phyloP scores from a whole-genome alignment of 2,888 invertebrate genomes.

The Drosophila nr. medialis region DNA sequence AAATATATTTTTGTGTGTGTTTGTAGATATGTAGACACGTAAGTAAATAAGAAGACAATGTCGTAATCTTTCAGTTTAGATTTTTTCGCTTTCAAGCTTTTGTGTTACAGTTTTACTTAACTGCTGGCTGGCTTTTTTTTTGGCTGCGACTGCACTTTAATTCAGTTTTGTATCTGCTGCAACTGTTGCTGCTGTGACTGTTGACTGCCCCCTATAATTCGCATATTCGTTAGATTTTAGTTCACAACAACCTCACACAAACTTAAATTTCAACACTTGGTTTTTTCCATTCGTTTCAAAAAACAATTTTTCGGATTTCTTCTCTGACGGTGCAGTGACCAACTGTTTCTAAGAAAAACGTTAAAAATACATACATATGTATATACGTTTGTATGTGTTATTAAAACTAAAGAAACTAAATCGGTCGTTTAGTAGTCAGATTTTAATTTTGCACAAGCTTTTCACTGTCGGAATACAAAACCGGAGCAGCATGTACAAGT shows the following conservation, averaged over 20 bases:
- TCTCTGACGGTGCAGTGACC: constrained; percentile 15
- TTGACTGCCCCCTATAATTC: constrained; percentile 32
- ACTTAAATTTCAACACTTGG: constrained; percentile 53
- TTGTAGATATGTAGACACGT: constrained; percentile 14
- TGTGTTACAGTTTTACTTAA: constrained; percentile 65
- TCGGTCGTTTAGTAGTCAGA: constrained; percentile 22
- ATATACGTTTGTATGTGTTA: neutral
- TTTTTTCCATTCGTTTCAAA: constrained; percentile 27
- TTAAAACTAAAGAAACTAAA: constrained; percentile 7
- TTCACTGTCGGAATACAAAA: constrained; percentile 33
- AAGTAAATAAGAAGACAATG: constrained; percentile 58
- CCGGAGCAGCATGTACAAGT: constrained; percentile 38
- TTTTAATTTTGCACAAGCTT: constrained; percentile 49
- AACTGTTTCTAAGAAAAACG: constrained; percentile 9
- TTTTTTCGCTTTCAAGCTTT: constrained; percentile 58
- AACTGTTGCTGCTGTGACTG: constrained; percentile 16
- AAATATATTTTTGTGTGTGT: constrained; percentile 15
- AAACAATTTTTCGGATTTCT: constrained; percentile 22
- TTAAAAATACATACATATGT: neutral
- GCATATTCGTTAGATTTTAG: constrained; percentile 46
- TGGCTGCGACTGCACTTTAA: constrained; percentile 40
- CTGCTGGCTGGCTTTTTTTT: constrained; percentile 40
- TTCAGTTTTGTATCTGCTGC: constrained; percentile 37
- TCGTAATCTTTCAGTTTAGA: constrained; percentile 75
- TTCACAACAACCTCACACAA: constrained; percentile 42